Evolutionary conservation across 2,113 vertebrate genomes (phyloP).

Genomic region (Anhinga rufa): DNA sequence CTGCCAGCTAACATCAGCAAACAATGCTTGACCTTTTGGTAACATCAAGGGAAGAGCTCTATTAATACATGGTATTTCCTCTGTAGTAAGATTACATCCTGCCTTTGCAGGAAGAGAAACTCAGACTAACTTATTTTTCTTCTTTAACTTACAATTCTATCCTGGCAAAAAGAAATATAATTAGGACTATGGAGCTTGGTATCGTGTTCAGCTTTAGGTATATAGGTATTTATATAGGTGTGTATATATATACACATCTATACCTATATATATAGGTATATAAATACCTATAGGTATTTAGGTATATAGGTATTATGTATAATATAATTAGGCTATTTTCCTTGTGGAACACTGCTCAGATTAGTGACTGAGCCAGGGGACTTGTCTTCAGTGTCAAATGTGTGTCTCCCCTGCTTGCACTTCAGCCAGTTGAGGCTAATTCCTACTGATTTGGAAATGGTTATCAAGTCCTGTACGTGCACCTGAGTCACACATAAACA

Average conservation of each 20-base stretch:
- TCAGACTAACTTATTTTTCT: not conserved
- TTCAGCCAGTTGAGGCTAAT: not conserved
- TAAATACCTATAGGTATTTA: too few species aligned
- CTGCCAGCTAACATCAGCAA: not conserved
- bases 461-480: not conserved
- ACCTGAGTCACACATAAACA: not conserved
- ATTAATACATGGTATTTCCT: not conserved
- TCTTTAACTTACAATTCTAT: not conserved
- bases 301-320: too few species aligned
- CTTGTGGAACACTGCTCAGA: not conserved
- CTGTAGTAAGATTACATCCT: not conserved
- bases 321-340: not conserved
- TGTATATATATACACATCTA: too few species aligned
- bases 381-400: not conserved
- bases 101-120: not conserved
- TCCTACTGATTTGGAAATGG: not conserved
- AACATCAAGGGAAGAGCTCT: not conserved
- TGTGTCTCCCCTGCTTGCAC: not conserved
- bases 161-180: not conserved
- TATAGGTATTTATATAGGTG: too few species aligned
- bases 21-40: not conserved
- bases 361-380: not conserved
- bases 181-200: not conserved
- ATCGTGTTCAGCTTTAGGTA: not conserved
- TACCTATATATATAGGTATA: too few species aligned